Evolutionary conservation across 2,888 invertebrate genomes (phyloP).

Genomic region (Idaea biselata): DNA sequence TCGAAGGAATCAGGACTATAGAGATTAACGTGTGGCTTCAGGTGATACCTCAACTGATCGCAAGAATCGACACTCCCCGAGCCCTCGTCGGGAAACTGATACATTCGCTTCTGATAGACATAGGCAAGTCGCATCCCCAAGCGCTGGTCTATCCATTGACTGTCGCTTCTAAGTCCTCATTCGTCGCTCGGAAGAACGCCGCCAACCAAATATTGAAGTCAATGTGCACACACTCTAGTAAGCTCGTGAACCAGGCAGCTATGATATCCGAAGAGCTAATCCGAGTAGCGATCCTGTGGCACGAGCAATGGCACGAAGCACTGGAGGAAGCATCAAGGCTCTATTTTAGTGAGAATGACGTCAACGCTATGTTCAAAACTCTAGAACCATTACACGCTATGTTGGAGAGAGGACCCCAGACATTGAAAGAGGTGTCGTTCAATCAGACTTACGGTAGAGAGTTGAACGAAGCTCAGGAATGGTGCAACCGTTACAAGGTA

Average conservation of each 20-base stretch:
- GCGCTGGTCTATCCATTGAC: slow-evolving; percentile 98
- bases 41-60: slow-evolving; percentile 99
- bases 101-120: slow-evolving; percentile 95
- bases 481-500: slow-evolving; percentile 94
- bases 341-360: slow-evolving; percentile 97
- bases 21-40: slow-evolving; percentile 99
- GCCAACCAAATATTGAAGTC: slow-evolving; percentile 96
- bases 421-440: slow-evolving; percentile 98
- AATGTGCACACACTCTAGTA: slow-evolving; percentile 96
- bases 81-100: slow-evolving; percentile 94
- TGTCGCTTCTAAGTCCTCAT: slow-evolving; percentile 97
- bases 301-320: slow-evolving; percentile 99
- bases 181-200: slow-evolving; percentile 90
- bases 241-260: slow-evolving; percentile 96
- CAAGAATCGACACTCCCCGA: slow-evolving; percentile 96
- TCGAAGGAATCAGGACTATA: slow-evolving; percentile 94
- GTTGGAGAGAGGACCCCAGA: slow-evolving; percentile 96
- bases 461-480: slow-evolving; percentile 95
- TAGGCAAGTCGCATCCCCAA: slow-evolving; percentile 98
- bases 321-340: slow-evolving; percentile 94
- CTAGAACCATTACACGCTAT: slow-evolving; percentile 96
- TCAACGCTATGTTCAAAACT: slow-evolving; percentile 97
- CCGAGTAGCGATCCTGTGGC: slow-evolving; percentile 98
- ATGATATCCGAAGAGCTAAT: slow-evolving; percentile 98
- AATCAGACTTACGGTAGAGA: slow-evolving; percentile 97